Percentiles rank a stretch among this genome's conserved stretches.
These are phyloP conservation scores for Muricea muricata DNA, from an alignment of 92 coral and sea anemone genomes.

Conservation along the genomic window DNA sequence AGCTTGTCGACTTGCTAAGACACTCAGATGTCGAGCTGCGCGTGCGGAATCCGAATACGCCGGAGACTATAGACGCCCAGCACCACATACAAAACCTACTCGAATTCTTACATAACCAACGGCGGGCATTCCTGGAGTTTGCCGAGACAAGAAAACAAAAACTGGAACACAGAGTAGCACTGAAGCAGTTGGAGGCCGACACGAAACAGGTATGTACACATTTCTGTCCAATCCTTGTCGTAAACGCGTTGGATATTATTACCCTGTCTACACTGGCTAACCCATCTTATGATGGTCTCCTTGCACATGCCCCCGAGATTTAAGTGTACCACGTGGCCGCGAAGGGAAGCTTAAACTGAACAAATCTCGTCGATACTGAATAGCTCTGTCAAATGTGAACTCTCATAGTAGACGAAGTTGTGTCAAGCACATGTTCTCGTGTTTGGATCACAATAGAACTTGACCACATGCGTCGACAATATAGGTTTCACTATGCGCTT, in stretches of 20 bases:
- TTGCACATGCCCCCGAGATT: background rate
- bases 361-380: background rate
- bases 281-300: no score
- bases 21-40: conserved; percentile 97
- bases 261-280: no score
- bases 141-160: conserved; percentile 89
- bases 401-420: no score
- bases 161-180: conserved; percentile 82
- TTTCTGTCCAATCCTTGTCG: background rate
- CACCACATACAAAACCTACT: conserved; percentile 89
- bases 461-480: background rate
- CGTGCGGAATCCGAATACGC: conserved; percentile 85
- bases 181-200: conserved; percentile 95
- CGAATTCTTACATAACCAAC: conserved; percentile 92
- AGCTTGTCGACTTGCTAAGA: conserved; percentile 88
- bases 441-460: background rate
- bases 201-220: conserved; percentile 85
- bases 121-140: conserved; percentile 89
- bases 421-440: background rate
- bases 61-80: conserved; percentile 98
- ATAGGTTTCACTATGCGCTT: background rate
- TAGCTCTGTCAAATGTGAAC: background rate
- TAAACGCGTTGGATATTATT: background rate
- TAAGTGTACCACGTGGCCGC: background rate
- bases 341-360: background rate